phyloP scores from a whole-genome alignment of 2,113 vertebrate species.

The Melanotaenia duboulayi region DNA sequence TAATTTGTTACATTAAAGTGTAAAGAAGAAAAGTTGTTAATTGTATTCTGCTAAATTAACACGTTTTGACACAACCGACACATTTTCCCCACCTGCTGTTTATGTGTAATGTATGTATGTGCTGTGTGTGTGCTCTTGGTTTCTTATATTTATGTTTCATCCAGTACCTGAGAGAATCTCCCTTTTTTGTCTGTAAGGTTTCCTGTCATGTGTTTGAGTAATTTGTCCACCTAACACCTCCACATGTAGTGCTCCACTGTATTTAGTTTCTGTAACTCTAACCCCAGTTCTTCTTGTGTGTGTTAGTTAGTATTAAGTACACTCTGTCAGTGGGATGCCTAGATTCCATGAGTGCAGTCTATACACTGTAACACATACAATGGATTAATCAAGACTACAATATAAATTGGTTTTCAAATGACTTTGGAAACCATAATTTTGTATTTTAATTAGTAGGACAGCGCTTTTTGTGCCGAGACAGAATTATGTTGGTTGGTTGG shows the following conservation, averaged over 20 bases:
- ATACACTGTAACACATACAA: too few species aligned
- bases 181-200: not conserved
- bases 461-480: too few species aligned
- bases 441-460: too few species aligned
- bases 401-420: too few species aligned
- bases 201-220: conserved; percentile 4
- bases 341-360: too few species aligned
- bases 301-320: not conserved
- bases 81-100: not conserved
- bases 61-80: too few species aligned
- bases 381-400: too few species aligned
- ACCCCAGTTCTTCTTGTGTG: not conserved
- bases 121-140: not conserved
- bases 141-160: not conserved
- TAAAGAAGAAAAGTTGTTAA: not conserved
- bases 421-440: too few species aligned
- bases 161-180: not conserved
- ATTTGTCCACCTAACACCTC: not conserved
- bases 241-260: conserved; percentile 11
- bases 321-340: too few species aligned
- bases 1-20: too few species aligned
- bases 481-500: too few species aligned
- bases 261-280: conserved; percentile 38
- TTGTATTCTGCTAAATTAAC: too few species aligned
- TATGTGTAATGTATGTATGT: not conserved